Percentiles rank a stretch among this genome's conserved stretches.
These are phyloP conservation scores for Sapayoa aenigma DNA, from an alignment of 2,113 vertebrate genomes.

Conservation along the genomic window DNA sequence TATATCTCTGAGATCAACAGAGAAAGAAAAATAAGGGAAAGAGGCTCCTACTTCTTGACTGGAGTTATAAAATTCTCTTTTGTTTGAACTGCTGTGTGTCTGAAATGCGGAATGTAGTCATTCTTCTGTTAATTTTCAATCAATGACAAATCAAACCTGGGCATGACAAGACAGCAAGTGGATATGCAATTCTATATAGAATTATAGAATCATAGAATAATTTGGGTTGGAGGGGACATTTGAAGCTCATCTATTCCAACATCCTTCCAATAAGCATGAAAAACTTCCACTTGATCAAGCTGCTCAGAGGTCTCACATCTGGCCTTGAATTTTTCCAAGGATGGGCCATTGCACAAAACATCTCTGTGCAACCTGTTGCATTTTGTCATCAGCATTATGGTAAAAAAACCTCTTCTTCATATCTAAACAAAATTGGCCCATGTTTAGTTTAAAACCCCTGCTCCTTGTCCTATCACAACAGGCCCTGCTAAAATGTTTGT, in stretches of 20 bases:
- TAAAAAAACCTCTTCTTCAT: background rate
- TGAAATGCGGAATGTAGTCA: background rate
- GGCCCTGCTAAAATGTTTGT: background rate
- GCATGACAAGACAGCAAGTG: background rate
- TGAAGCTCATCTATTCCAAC: background rate
- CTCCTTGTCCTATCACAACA: fast-evolving
- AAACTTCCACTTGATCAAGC: background rate
- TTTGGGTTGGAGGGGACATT: background rate
- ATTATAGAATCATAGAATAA: background rate
- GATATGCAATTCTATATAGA: background rate
- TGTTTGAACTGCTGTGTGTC: background rate
- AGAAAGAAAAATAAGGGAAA: background rate
- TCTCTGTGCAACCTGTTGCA: background rate
- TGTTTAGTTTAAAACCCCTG: background rate
- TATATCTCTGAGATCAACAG: background rate
- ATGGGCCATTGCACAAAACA: background rate
- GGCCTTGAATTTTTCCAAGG: background rate
- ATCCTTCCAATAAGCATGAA: background rate
- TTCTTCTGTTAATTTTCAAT: background rate
- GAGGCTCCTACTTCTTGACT: fast-evolving
- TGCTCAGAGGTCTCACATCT: background rate
- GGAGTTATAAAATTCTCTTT: background rate
- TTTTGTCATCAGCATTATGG: background rate
- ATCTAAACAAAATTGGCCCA: background rate
- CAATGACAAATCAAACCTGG: background rate